phyloP scores from a whole-genome alignment of 1,140 invertebrate species.

The Zophobas morio region DNA sequence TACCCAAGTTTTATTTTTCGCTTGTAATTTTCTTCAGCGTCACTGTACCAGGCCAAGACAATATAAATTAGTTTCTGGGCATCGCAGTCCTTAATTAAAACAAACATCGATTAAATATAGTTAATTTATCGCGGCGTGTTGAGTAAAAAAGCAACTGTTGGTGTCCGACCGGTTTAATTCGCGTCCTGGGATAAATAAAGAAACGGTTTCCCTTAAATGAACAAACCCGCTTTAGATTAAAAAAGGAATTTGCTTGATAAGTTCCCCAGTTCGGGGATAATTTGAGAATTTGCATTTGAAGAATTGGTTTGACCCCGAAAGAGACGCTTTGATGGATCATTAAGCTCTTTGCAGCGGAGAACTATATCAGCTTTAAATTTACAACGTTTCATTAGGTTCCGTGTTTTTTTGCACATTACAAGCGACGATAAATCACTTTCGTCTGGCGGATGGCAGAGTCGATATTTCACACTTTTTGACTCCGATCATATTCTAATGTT shows the following conservation, averaged over 20 bases:
- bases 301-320: conserved; percentile 10
- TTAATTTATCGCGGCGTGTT: conserved; percentile 18
- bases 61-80: too few species aligned
- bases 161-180: background rate
- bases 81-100: conserved; percentile 23
- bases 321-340: conserved; percentile 22
- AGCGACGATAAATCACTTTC: conserved; percentile 33
- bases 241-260: conserved; percentile 6
- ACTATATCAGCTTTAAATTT: conserved; percentile 39
- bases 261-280: background rate
- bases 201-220: background rate
- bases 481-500: too few species aligned
- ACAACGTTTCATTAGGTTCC: conserved; percentile 31
- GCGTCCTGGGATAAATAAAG: conserved; percentile 12
- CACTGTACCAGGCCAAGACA: too few species aligned
- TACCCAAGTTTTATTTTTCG: too few species aligned
- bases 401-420: conserved; percentile 30
- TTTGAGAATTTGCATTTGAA: conserved; percentile 35
- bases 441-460: conserved; percentile 2
- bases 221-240: background rate
- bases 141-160: background rate
- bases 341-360: conserved; percentile 20
- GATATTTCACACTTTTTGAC: too few species aligned
- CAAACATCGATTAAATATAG: conserved; percentile 36
- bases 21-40: too few species aligned